Evolutionary conservation across 2,888 invertebrate genomes (phyloP).

Genomic region (Ariolimax columbianus): DNA sequence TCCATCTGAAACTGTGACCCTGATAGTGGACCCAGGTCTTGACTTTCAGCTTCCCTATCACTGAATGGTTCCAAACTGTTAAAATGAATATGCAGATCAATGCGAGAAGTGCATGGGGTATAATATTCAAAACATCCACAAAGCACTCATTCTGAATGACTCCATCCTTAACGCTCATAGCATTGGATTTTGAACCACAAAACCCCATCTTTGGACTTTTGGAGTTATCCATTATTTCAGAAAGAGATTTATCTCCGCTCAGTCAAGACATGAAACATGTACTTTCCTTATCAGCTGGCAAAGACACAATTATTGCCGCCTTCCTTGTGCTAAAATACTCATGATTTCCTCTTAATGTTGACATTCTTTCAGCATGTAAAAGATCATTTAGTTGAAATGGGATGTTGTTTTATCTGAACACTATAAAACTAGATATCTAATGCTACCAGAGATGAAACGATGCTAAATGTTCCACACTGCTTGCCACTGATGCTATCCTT

Average conservation of each 20-base stretch:
- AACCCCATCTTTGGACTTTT: slow-evolving; percentile 61
- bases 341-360: not conserved
- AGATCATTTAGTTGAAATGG: not conserved
- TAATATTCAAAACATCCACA: slow-evolving; percentile 74
- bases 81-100: slow-evolving; percentile 71
- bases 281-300: not conserved
- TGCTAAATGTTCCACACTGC: not conserved
- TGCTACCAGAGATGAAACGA: not conserved
- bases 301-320: not conserved
- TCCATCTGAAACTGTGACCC: slow-evolving; percentile 72
- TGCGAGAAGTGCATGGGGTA: slow-evolving; percentile 73
- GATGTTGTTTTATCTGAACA: not conserved
- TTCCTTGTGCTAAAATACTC: not conserved
- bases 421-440: not conserved
- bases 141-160: slow-evolving; percentile 74
- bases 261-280: not conserved
- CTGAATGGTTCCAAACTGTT: slow-evolving; percentile 73
- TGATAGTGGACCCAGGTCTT: slow-evolving; percentile 73
- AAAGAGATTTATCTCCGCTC: not conserved
- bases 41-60: slow-evolving; percentile 70
- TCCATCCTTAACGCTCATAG: slow-evolving; percentile 70
- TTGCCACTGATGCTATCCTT: not conserved
- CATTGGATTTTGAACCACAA: slow-evolving; percentile 67
- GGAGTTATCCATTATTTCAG: not conserved
- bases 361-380: not conserved